Conservation (phyloP, 2,888 invertebrate genomes). For the Eledona agricola region DNA sequence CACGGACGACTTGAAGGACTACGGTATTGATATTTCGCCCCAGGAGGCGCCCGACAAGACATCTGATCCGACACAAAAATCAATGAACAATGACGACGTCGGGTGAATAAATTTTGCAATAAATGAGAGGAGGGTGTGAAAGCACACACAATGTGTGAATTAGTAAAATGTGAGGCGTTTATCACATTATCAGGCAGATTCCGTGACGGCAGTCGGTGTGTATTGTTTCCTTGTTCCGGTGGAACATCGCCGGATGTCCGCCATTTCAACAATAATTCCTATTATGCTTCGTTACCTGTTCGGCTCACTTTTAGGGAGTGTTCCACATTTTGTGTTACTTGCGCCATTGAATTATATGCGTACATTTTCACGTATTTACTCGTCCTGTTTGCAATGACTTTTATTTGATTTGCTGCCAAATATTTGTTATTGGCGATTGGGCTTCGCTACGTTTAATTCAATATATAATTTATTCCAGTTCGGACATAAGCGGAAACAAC, state of each 20-base stretch:
- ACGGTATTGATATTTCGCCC: constrained; percentile 45
- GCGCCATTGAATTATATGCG: not conserved
- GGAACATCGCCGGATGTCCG: constrained; percentile 38
- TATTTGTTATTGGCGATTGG: too few relatives aligned
- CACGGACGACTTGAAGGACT: constrained; percentile 48
- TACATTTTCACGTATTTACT: too few relatives aligned
- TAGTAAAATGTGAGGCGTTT: not conserved
- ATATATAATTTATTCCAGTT: too few relatives aligned
- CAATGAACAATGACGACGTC: too few relatives aligned
- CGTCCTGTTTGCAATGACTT: too few relatives aligned
- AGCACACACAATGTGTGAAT: too few relatives aligned
- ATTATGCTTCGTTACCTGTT: constrained; percentile 35
- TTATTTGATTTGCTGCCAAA: too few relatives aligned
- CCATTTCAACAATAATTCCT: constrained; percentile 37
- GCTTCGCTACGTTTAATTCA: too few relatives aligned
- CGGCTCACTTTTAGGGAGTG: constrained; percentile 13
- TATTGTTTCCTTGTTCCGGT: constrained; percentile 41
- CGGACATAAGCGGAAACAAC: too few relatives aligned
- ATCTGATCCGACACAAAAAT: constrained; percentile 7
- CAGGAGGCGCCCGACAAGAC: constrained; percentile 3
- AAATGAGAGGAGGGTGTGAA: too few relatives aligned
- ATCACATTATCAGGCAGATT: constrained; percentile 5
- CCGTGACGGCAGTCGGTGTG: constrained; percentile 18
- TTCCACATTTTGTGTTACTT: not conserved
- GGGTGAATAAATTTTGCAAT: too few relatives aligned